Conservation (phyloP, 2,797 vertebrate species). For the Myripristis murdjan region DNA sequence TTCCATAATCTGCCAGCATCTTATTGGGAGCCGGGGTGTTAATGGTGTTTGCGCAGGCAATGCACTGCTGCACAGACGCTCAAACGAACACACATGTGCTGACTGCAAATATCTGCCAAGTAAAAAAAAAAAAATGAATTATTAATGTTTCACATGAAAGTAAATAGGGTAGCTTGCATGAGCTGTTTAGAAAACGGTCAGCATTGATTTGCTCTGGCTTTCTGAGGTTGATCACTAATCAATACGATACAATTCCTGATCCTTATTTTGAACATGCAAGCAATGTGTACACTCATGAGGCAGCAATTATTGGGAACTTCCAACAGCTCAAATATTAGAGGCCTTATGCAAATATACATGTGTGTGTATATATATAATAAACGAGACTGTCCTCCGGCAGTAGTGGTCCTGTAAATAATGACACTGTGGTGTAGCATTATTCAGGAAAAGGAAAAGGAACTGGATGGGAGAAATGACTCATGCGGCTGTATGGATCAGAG, state of each 20-base stretch:
- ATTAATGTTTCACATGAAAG: conserved; percentile 54
- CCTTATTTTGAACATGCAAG: neutral
- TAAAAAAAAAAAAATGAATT: conserved; percentile 53
- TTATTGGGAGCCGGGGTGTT: conserved; percentile 8
- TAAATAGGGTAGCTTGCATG: conserved; percentile 45
- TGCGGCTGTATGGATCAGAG: too few relatives aligned
- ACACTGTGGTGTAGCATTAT: too few relatives aligned
- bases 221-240: conserved; percentile 17
- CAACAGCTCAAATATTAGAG: too few relatives aligned
- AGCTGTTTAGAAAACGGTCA: conserved; percentile 42
- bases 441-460: too few relatives aligned
- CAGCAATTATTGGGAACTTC: too few relatives aligned
- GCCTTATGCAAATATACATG: too few relatives aligned
- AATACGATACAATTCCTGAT: neutral
- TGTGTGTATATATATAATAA: too few relatives aligned
- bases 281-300: neutral
- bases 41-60: conserved; percentile 3
- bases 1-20: conserved; percentile 7
- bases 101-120: neutral
- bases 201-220: neutral
- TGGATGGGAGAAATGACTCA: too few relatives aligned
- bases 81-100: neutral
- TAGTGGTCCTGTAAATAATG: too few relatives aligned
- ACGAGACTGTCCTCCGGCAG: too few relatives aligned
- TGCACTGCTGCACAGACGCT: neutral